Conservation (phyloP, 1,140 invertebrate species). For the Rhynchophorus ferrugineus region DNA sequence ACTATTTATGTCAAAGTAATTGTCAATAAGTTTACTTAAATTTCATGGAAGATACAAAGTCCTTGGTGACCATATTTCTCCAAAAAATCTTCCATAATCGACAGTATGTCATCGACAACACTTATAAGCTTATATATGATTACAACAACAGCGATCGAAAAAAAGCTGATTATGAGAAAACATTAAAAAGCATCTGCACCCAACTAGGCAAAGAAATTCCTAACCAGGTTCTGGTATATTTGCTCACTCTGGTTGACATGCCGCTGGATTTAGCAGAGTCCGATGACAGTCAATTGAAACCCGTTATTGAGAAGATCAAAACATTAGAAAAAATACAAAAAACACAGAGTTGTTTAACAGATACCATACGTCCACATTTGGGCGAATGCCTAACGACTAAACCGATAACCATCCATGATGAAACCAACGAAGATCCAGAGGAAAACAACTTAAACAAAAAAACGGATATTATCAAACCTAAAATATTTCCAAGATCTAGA, state of each 20-base stretch:
- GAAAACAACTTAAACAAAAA: not conserved
- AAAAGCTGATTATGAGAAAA: slow-evolving; percentile 27
- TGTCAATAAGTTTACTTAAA: no score
- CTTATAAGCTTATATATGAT: slow-evolving; percentile 23
- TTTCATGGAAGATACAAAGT: slow-evolving; percentile 28
- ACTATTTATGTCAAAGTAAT: no score
- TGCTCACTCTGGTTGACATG: slow-evolving; percentile 30
- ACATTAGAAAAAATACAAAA: slow-evolving; percentile 20
- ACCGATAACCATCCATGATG: no score
- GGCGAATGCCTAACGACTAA: slow-evolving; percentile 20
- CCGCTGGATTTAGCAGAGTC: slow-evolving; percentile 22
- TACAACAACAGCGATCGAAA: slow-evolving; percentile 23
- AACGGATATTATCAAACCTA: not conserved
- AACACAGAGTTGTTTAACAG: slow-evolving; percentile 20
- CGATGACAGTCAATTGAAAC: slow-evolving; percentile 9
- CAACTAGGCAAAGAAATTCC: slow-evolving; percentile 31
- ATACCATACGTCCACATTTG: slow-evolving; percentile 25
- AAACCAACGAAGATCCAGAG: slow-evolving; percentile 4
- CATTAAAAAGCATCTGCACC: slow-evolving; percentile 25
- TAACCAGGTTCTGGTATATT: slow-evolving; percentile 29
- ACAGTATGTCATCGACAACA: slow-evolving; percentile 27
- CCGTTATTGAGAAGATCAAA: slow-evolving; percentile 24
- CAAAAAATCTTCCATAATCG: slow-evolving; percentile 28
- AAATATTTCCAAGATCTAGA: not conserved
- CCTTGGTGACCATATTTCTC: slow-evolving; percentile 28